phyloP scores from a whole-genome alignment of 2,888 invertebrate species.

The Melieria omissa region DNA sequence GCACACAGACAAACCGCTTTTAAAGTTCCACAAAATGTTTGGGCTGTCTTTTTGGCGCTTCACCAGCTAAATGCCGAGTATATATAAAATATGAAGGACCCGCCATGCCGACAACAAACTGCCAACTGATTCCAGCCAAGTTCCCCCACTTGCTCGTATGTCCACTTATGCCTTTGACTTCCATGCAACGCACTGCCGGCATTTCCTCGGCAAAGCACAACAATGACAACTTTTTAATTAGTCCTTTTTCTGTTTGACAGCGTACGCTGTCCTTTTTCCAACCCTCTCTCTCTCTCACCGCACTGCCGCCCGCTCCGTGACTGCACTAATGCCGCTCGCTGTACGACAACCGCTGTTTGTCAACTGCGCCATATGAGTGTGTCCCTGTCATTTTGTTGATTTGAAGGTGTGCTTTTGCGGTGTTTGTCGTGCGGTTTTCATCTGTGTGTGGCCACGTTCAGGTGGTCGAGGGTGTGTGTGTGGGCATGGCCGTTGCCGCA shows the following conservation, averaged over 20 bases:
- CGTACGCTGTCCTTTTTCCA: not conserved
- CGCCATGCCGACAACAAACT: no score
- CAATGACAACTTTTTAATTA: constrained; percentile 29
- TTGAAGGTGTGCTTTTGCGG: constrained; percentile 31
- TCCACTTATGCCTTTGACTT: not conserved
- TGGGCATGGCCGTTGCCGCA: constrained; percentile 13
- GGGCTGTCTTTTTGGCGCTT: not conserved
- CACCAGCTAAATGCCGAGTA: no score
- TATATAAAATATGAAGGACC: no score
- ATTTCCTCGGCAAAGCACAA: not conserved
- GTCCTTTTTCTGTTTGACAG: not conserved
- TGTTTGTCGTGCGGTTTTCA: constrained; percentile 31
- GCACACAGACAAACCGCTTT: no score
- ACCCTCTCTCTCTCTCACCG: no score
- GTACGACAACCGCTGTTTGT: constrained; percentile 2
- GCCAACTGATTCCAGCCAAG: not conserved
- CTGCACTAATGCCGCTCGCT: not conserved
- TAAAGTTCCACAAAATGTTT: not conserved
- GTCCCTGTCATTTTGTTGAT: constrained; percentile 32
- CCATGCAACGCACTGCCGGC: not conserved
- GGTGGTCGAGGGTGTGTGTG: constrained; percentile 7
- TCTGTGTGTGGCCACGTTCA: not conserved
- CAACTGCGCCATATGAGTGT: constrained; percentile 14
- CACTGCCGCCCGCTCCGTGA: not conserved
- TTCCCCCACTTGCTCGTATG: not conserved